Evolutionary conservation across 2,113 vertebrate genomes (phyloP).

Genomic region (Amphiprion percula): DNA sequence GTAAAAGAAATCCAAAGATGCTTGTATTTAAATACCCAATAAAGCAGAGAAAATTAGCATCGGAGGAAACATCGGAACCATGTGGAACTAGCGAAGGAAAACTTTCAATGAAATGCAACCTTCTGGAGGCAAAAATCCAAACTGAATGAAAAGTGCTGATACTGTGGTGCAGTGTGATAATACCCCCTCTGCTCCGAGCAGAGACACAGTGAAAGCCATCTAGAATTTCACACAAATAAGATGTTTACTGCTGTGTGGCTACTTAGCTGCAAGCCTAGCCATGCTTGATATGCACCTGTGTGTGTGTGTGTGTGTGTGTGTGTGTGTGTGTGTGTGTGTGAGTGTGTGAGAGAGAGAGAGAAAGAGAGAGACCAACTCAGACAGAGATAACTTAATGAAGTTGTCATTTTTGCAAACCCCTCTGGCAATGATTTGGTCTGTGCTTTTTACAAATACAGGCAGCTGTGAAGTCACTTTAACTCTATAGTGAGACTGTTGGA

Average conservation of each 20-base stretch:
- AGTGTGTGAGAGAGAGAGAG: no score
- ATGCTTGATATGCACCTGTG: slow-evolving; percentile 57
- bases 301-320: slow-evolving; percentile 27
- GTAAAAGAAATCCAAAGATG: slow-evolving; percentile 33
- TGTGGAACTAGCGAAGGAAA: slow-evolving; percentile 17
- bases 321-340: slow-evolving; percentile 26
- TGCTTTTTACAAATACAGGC: background rate
- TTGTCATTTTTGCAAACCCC: slow-evolving; percentile 24
- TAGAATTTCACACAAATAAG: slow-evolving; percentile 61
- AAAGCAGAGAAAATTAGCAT: slow-evolving; percentile 5
- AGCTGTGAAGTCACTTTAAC: slow-evolving; percentile 35
- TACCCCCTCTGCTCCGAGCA: slow-evolving; percentile 26
- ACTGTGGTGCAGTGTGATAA: slow-evolving; percentile 35
- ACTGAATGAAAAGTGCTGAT: slow-evolving; percentile 27
- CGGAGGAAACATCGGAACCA: background rate
- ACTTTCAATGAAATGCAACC: slow-evolving; percentile 25
- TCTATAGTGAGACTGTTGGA: background rate
- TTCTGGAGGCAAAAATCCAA: slow-evolving; percentile 17
- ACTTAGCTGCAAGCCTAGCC: slow-evolving; percentile 65
- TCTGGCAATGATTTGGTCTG: slow-evolving; percentile 19
- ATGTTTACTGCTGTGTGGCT: slow-evolving; percentile 61
- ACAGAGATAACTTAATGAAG: slow-evolving; percentile 26
- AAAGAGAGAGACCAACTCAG: background rate
- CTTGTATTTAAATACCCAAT: slow-evolving; percentile 30
- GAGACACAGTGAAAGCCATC: slow-evolving; percentile 49